Conservation (phyloP, 2,797 vertebrate species). For the Urophycis tenuis region DNA sequence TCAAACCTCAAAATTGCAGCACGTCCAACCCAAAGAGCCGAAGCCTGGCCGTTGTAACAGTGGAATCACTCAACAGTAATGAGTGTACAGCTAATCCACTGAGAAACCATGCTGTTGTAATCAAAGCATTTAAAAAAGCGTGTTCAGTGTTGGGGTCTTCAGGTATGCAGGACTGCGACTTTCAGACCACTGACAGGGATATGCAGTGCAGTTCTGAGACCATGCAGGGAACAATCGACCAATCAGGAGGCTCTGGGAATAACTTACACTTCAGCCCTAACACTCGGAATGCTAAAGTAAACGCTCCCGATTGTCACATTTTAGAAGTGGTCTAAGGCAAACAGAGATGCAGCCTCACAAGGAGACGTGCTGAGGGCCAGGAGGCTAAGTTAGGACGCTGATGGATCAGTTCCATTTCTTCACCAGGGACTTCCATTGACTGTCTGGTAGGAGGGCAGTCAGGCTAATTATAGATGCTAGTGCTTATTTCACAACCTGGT, state of each 20-base stretch:
- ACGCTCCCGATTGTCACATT: slow-evolving; percentile 33
- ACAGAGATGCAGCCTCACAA: slow-evolving; percentile 16
- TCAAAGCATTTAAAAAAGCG: slow-evolving; percentile 42
- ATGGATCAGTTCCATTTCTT: slow-evolving; percentile 51
- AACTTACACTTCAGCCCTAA: slow-evolving; percentile 47
- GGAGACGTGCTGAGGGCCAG: slow-evolving; percentile 14
- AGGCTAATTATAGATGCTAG: slow-evolving; percentile 57
- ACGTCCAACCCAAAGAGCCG: slow-evolving; percentile 44
- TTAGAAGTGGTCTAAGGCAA: slow-evolving; percentile 38
- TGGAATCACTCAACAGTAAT: slow-evolving; percentile 48
- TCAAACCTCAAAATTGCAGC: slow-evolving; percentile 73
- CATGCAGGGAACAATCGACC: slow-evolving; percentile 39
- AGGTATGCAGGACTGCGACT: slow-evolving; percentile 45
- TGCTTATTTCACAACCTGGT: slow-evolving; percentile 35
- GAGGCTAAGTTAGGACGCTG: slow-evolving; percentile 59
- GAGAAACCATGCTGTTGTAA: slow-evolving; percentile 55
- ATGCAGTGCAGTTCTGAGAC: slow-evolving; percentile 44
- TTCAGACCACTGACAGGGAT: slow-evolving; percentile 38
- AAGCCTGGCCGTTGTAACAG: slow-evolving; percentile 44
- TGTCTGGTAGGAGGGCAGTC: slow-evolving; percentile 39
- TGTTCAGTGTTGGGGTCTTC: slow-evolving; percentile 46
- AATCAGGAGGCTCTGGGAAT: slow-evolving; percentile 43
- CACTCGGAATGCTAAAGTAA: slow-evolving; percentile 45
- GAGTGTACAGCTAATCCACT: slow-evolving; percentile 43
- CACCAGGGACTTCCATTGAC: slow-evolving; percentile 43